Evolutionary conservation across 2,797 vertebrate species (phyloP).

Genomic region (Psittacula echo): DNA sequence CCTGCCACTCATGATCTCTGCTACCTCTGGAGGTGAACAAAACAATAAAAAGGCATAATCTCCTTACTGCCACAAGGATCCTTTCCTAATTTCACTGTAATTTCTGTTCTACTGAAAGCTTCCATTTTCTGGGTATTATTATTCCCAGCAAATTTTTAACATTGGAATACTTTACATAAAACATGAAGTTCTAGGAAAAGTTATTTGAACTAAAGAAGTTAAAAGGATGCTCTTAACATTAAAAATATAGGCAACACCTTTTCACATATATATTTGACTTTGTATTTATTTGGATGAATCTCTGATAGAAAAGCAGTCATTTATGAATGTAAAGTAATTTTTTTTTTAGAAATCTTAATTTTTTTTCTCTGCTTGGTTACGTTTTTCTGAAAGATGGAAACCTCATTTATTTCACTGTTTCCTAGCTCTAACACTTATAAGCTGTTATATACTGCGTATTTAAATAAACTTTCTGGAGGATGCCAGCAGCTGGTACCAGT

Average conservation of each 20-base stretch:
- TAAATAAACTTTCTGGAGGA: not conserved
- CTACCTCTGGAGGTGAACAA: not conserved
- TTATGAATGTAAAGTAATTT: not conserved
- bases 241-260: not conserved
- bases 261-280: not conserved
- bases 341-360: not conserved
- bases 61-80: not conserved
- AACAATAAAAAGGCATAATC: not conserved
- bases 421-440: rapidly evolving
- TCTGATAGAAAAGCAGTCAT: not conserved
- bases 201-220: not conserved
- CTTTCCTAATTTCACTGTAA: not conserved
- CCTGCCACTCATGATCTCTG: not conserved
- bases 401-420: not conserved
- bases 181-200: not conserved
- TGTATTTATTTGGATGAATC: not conserved
- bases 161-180: not conserved
- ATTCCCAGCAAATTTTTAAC: not conserved
- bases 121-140: not conserved
- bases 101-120: not conserved
- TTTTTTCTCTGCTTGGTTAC: not conserved
- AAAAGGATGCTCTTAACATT: not conserved
- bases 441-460: not conserved
- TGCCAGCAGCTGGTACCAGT: not conserved
- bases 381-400: not conserved